Evolutionary conservation across 1,140 invertebrate genomes (phyloP).

Genomic region (Lucilia sericata): DNA sequence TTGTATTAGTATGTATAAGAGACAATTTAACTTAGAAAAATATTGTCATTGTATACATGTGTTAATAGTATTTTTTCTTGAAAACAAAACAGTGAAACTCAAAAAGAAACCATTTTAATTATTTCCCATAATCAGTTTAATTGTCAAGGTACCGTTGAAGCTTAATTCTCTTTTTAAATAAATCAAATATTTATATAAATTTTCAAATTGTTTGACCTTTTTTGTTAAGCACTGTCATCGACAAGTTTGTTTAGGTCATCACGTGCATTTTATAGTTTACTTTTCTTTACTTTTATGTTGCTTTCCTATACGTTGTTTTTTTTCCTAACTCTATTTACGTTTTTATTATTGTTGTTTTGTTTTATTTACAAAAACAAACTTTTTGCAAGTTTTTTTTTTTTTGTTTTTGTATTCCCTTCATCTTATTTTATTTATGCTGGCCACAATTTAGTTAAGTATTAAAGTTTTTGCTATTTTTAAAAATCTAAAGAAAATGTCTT

Average conservation of each 20-base stretch:
- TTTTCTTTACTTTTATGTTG: not conserved
- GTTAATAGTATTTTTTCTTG: not conserved
- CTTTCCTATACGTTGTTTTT: too few species aligned
- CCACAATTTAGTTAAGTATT: conserved; percentile 24
- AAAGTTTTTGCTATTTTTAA: not conserved
- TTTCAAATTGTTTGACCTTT: not conserved
- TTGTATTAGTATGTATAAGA: too few species aligned
- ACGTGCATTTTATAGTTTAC: conserved; percentile 29
- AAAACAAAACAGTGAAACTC: too few species aligned
- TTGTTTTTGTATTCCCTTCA: too few species aligned
- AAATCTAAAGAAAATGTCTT: conserved; percentile 22
- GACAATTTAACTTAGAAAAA: not conserved
- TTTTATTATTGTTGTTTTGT: conserved; percentile 8
- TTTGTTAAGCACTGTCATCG: not conserved
- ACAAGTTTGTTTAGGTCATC: conserved; percentile 6
- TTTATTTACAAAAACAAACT: not conserved
- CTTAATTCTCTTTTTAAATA: too few species aligned
- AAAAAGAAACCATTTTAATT: too few species aligned
- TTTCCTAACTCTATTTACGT: not conserved
- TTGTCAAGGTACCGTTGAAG: too few species aligned
- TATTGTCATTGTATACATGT: conserved; percentile 16
- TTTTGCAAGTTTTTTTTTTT: not conserved
- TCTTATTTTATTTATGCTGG: conserved; percentile 21
- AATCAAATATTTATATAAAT: too few species aligned
- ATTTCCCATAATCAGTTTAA: too few species aligned